Conservation (phyloP, 2,888 invertebrate species). For the Melinaea marsaeus region DNA sequence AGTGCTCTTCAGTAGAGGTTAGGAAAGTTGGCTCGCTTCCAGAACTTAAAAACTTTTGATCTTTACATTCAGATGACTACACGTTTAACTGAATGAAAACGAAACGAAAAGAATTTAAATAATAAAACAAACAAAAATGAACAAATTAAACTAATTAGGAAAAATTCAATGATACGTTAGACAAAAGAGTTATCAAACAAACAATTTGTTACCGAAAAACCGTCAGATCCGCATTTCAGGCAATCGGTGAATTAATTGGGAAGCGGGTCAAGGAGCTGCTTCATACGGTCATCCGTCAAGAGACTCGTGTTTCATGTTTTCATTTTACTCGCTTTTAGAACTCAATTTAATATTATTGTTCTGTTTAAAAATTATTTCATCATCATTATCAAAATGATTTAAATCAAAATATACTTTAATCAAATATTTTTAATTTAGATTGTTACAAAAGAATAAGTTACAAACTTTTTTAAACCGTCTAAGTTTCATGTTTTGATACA, state of each 20-base stretch:
- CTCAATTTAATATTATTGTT: too few relatives aligned
- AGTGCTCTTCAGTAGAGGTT: constrained; percentile 1
- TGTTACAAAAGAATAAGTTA: too few relatives aligned
- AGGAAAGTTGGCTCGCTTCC: neutral
- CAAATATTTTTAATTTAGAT: too few relatives aligned
- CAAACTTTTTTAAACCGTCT: too few relatives aligned
- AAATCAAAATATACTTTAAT: too few relatives aligned
- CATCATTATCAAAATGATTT: too few relatives aligned
- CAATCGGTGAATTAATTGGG: constrained; percentile 27
- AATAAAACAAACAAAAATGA: neutral
- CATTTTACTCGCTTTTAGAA: too few relatives aligned
- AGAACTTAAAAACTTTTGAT: constrained; percentile 3
- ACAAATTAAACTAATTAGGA: neutral
- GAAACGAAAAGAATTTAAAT: neutral
- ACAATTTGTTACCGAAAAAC: neutral
- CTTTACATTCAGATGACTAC: neutral
- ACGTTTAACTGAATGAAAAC: neutral
- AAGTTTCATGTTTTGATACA: too few relatives aligned
- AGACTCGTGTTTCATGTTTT: constrained; percentile 32
- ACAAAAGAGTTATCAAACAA: neutral
- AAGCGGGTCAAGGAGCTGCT: constrained; percentile 51
- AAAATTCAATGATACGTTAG: too few relatives aligned
- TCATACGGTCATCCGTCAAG: constrained; percentile 38
- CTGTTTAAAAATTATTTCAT: too few relatives aligned
- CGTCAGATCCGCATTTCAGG: neutral